Conservation (phyloP, 2,888 invertebrate species). For the Synergus laeviventris region DNA sequence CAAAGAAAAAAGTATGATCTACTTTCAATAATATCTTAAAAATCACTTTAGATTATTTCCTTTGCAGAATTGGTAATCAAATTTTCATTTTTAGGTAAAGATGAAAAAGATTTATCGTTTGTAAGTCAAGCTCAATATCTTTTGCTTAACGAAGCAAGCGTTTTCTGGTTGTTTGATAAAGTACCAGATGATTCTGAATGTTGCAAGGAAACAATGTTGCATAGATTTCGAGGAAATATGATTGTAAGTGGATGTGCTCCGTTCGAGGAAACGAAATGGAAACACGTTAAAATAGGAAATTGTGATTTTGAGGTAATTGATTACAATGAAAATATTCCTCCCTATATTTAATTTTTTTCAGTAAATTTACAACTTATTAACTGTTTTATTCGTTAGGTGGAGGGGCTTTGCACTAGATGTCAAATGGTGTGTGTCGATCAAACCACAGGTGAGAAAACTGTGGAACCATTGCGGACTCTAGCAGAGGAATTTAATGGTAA, state of each 20-base stretch:
- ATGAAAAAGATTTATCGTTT: constrained; percentile 78
- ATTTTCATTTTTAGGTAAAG: constrained; percentile 55
- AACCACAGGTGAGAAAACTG: constrained; percentile 86
- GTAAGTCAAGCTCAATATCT: constrained; percentile 92
- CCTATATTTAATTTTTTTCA: not conserved
- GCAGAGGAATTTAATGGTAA: constrained; percentile 86
- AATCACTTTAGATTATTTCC: not conserved
- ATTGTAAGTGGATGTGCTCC: constrained; percentile 84
- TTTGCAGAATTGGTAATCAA: not conserved
- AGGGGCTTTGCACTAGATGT: constrained; percentile 91
- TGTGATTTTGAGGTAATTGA: constrained; percentile 81
- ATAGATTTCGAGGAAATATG: constrained; percentile 94
- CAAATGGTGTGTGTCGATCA: constrained; percentile 98
- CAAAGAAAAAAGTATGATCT: constrained; percentile 41
- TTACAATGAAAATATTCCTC: constrained; percentile 18
- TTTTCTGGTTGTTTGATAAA: constrained; percentile 83
- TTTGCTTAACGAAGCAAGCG: constrained; percentile 87
- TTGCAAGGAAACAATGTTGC: constrained; percentile 80
- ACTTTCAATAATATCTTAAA: not conserved
- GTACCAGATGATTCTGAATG: constrained; percentile 77
- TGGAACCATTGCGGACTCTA: constrained; percentile 87
- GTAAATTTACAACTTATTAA: not conserved
- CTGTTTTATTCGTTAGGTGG: constrained; percentile 78
- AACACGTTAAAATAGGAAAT: constrained; percentile 81
- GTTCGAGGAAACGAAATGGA: constrained; percentile 88